Percentiles rank a stretch among this genome's conserved stretches.
Evolutionary conservation across 92 coral and sea anemone species (phyloP).

Genomic region (Paragorgia papillata): DNA sequence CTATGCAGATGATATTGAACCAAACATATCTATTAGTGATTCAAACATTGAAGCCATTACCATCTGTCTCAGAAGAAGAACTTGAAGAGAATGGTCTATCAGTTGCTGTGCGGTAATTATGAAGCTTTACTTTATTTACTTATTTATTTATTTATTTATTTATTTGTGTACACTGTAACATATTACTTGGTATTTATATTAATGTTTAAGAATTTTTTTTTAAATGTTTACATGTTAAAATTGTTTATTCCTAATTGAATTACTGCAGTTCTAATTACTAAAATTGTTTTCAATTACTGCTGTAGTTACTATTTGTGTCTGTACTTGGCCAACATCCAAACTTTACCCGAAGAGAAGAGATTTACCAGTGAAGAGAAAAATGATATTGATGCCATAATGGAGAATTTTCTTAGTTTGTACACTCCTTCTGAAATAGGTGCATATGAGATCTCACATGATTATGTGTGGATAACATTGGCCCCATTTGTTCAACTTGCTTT

Average conservation of each 20-base stretch:
- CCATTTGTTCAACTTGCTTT: conserved; percentile 83
- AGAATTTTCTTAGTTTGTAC: conserved; percentile 54
- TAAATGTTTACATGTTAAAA: too few species aligned
- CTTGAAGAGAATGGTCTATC: too few species aligned
- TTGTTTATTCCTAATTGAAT: too few species aligned
- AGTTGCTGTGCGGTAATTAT: too few species aligned
- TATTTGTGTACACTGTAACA: too few species aligned
- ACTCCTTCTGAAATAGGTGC: conserved; percentile 54
- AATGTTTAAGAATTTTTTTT: too few species aligned
- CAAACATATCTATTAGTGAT: conserved; percentile 27
- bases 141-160: too few species aligned
- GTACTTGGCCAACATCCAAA: conserved; percentile 60
- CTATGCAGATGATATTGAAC: conserved; percentile 17
- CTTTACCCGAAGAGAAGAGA: conserved; percentile 27
- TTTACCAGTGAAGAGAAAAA: conserved; percentile 25
- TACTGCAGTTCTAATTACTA: too few species aligned
- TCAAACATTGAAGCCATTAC: conserved; percentile 2
- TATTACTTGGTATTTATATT: too few species aligned
- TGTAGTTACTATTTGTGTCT: conserved; percentile 81
- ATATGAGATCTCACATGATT: conserved; percentile 60
- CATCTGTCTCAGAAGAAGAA: conserved; percentile 1
- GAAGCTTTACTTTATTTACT: too few species aligned
- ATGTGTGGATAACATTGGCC: conserved; percentile 87
- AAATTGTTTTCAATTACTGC: too few species aligned
- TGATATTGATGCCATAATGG: conserved; percentile 60